These are phyloP conservation scores for Eulacestoma nigropectus DNA, from an alignment of 2,113 vertebrate species.

Conservation along the genomic window DNA sequence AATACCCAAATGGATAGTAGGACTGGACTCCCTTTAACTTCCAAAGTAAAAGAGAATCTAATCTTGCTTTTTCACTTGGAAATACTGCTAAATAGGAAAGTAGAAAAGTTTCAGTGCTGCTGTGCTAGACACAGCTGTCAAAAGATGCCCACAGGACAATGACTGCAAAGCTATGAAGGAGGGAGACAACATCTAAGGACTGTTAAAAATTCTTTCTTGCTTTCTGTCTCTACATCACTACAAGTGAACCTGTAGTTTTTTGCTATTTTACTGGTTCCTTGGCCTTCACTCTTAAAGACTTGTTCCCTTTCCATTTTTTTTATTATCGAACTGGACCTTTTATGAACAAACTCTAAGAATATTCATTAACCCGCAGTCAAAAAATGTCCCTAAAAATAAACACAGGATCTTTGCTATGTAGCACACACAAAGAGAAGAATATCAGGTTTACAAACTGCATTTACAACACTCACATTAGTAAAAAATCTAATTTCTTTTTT, in stretches of 20 bases:
- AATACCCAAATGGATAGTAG: neutral
- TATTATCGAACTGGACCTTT: neutral
- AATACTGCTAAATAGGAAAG: neutral
- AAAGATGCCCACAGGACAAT: neutral
- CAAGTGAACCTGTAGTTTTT: neutral
- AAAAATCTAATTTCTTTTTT: neutral
- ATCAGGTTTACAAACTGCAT: neutral
- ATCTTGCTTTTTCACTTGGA: neutral
- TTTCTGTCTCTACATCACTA: rapidly evolving
- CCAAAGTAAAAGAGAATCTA: neutral
- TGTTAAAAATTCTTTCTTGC: neutral
- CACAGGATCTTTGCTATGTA: neutral
- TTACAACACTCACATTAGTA: neutral
- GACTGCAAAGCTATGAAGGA: neutral
- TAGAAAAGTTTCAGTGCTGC: neutral
- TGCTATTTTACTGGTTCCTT: neutral
- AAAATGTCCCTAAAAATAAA: neutral
- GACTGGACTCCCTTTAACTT: neutral
- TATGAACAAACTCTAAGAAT: neutral
- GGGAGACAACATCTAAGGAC: neutral
- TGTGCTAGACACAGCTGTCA: neutral
- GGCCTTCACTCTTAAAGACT: neutral
- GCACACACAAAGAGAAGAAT: neutral
- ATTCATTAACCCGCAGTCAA: neutral
- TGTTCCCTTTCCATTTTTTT: neutral